These are phyloP conservation scores for Nomada hirtipes DNA, from an alignment of 2,888 invertebrate genomes.

Conservation along the genomic window DNA sequence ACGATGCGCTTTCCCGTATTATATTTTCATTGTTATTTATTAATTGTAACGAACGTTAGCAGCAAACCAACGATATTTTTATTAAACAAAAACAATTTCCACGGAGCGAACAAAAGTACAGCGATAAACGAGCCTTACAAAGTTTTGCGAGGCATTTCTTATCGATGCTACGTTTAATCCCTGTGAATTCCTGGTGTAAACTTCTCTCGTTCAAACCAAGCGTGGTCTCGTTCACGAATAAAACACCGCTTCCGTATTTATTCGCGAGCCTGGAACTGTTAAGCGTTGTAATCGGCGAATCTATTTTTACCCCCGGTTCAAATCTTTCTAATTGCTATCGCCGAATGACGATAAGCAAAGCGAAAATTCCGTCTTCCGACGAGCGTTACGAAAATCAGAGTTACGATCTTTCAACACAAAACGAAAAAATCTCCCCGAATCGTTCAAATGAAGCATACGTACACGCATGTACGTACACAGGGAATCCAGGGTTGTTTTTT, in stretches of 20 bases:
- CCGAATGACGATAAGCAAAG: no score
- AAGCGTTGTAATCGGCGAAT: no score
- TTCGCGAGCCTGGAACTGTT: not conserved
- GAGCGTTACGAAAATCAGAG: no score
- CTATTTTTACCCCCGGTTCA: no score
- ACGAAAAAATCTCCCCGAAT: no score
- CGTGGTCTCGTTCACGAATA: not conserved
- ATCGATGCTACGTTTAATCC: slow-evolving; percentile 1
- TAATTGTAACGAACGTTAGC: not conserved
- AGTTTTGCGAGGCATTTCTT: slow-evolving; percentile 2
- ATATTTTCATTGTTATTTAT: not conserved
- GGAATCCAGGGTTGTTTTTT: not conserved
- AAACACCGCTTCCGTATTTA: not conserved
- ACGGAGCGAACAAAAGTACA: not conserved
- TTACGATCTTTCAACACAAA: no score
- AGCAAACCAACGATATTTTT: not conserved
- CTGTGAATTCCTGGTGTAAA: not conserved
- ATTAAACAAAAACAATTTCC: not conserved
- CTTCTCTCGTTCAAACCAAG: not conserved
- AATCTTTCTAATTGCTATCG: no score
- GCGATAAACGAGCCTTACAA: not conserved
- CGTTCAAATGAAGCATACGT: no score
- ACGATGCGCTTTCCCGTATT: not conserved
- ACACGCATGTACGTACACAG: not conserved
- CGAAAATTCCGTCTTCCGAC: not conserved